Conservation (phyloP, 2,797 vertebrate genomes). For the Fistularia commersonii region DNA sequence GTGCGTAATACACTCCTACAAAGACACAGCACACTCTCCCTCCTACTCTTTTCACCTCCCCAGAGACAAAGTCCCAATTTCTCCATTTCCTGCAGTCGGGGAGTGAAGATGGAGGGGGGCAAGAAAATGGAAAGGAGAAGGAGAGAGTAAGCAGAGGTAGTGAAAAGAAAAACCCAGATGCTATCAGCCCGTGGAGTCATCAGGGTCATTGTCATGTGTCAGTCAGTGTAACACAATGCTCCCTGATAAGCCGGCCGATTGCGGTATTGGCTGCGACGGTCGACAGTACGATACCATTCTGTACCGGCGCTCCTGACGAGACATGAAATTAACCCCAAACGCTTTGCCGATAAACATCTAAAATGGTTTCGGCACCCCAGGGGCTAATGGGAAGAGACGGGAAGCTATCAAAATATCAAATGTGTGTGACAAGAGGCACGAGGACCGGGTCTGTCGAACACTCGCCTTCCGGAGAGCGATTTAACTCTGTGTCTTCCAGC, state of each 20-base stretch:
- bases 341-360: conserved; percentile 77
- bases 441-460: conserved; percentile 73
- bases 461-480: conserved; percentile 55
- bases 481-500: conserved; percentile 47
- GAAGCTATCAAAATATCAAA: conserved; percentile 78
- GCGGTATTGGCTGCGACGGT: conserved; percentile 49
- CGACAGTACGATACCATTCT: conserved; percentile 57
- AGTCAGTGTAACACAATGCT: conserved; percentile 71
- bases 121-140: conserved; percentile 21
- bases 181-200: conserved; percentile 68
- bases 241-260: conserved; percentile 64
- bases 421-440: conserved; percentile 71
- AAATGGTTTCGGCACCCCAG: conserved; percentile 74
- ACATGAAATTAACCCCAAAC: conserved; percentile 75
- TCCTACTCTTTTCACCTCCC: conserved; percentile 57
- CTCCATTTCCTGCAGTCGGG: conserved; percentile 61
- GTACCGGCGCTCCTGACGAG: conserved; percentile 63
- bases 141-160: conserved; percentile 39
- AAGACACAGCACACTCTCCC: conserved; percentile 57
- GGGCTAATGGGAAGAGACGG: conserved; percentile 75
- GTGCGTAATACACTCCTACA: conserved; percentile 53
- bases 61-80: conserved; percentile 69
- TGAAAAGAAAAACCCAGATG: conserved; percentile 58
- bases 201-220: conserved; percentile 77
- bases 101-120: conserved; percentile 12